phyloP scores from a whole-genome alignment of 2,888 invertebrate species.

The Calephelis perditalis region DNA sequence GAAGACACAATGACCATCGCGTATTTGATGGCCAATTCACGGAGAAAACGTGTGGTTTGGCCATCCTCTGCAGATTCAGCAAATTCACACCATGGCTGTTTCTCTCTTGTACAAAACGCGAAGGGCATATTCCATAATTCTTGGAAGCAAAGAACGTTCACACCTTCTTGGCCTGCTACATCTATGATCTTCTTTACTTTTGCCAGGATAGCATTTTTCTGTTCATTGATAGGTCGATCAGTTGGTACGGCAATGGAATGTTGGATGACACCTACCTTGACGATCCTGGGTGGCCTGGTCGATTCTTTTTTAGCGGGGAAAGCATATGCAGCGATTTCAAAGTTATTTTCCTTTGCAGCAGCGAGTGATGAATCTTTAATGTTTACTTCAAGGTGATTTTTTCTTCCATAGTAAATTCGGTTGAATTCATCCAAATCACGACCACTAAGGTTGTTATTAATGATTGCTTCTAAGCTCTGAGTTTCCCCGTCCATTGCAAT shows the following conservation, averaged over 20 bases:
- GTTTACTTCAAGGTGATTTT: constrained; percentile 53
- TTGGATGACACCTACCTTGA: constrained; percentile 93
- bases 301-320: constrained; percentile 69
- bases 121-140: constrained; percentile 99
- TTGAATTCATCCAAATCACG: constrained; percentile 67
- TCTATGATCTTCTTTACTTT: constrained; percentile 89
- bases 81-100: constrained; percentile 98
- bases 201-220: constrained; percentile 88
- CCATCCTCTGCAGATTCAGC: constrained; percentile 95
- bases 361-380: constrained; percentile 67
- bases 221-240: constrained; percentile 84
- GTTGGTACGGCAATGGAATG: constrained; percentile 90
- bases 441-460: constrained; percentile 62
- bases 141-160: constrained; percentile 96
- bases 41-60: constrained; percentile 89
- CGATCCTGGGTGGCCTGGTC: constrained; percentile 83
- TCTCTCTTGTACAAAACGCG: constrained; percentile 98
- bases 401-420: constrained; percentile 65
- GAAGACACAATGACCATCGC: constrained; percentile 97
- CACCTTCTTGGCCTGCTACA: constrained; percentile 88
- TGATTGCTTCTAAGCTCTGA: constrained; percentile 59
- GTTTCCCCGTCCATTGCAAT: constrained; percentile 61
- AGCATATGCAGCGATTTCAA: constrained; percentile 64
- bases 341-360: constrained; percentile 78
- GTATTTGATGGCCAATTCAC: constrained; percentile 87